phyloP scores from a whole-genome alignment of 2,888 invertebrate species.

The Acanthosepion esculentum region DNA sequence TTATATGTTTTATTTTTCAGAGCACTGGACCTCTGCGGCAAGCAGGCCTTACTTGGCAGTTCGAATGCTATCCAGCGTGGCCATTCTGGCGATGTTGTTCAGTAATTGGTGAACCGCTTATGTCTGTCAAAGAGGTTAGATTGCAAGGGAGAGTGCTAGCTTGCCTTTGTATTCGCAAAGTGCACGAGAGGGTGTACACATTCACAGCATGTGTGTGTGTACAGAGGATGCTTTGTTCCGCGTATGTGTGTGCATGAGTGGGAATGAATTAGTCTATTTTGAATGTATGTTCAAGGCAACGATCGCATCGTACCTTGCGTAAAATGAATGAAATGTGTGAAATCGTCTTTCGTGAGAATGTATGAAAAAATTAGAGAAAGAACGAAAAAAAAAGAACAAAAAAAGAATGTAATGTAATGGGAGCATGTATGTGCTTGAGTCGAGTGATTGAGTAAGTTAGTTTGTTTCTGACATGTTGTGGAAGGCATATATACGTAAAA shows the following conservation, averaged over 20 bases:
- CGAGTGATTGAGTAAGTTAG: not conserved
- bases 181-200: not conserved
- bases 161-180: not conserved
- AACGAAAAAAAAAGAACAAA: no score
- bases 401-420: no score
- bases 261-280: not conserved
- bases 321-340: not conserved
- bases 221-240: not conserved
- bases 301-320: not conserved
- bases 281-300: not conserved
- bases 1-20: conserved; percentile 34
- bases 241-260: not conserved
- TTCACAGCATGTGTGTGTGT: not conserved
- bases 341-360: no score
- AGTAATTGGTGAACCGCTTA: not conserved
- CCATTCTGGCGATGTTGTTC: not conserved
- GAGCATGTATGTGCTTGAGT: not conserved
- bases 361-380: no score
- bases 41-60: conserved; percentile 3
- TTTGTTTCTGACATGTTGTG: not conserved
- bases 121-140: not conserved
- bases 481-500: not conserved
- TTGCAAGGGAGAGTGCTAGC: not conserved
- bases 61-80: not conserved
- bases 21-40: conserved; percentile 34